Evolutionary conservation across 2,888 invertebrate genomes (phyloP).

Genomic region (Rambutsinella grinnellia): DNA sequence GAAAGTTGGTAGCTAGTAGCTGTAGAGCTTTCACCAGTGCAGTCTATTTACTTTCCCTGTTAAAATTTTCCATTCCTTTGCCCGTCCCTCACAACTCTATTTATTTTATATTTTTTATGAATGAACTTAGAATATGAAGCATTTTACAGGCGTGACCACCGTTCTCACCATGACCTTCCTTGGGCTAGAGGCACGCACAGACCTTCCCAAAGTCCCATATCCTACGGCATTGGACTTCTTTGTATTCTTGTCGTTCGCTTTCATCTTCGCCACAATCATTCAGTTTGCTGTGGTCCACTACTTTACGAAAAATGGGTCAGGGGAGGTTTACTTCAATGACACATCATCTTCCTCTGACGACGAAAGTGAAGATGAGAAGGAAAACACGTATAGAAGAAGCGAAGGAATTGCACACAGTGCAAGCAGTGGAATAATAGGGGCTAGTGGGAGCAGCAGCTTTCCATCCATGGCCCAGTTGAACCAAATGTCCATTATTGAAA

Average conservation of each 20-base stretch:
- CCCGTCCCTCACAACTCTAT: no score
- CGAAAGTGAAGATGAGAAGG: constrained; percentile 62
- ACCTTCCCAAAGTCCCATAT: constrained; percentile 87
- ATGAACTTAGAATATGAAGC: no score
- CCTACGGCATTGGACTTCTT: constrained; percentile 89
- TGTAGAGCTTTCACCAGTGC: no score
- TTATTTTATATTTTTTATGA: no score
- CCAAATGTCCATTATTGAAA: constrained; percentile 26
- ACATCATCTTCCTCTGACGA: constrained; percentile 75
- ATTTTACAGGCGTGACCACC: constrained; percentile 84
- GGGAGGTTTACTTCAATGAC: constrained; percentile 81
- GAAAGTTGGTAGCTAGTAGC: no score
- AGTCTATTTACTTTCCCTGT: no score
- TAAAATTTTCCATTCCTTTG: no score
- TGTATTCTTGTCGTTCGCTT: constrained; percentile 84
- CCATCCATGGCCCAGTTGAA: constrained; percentile 4
- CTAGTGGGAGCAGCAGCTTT: constrained; percentile 15
- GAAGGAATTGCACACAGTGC: background rate
- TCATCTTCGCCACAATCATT: constrained; percentile 85
- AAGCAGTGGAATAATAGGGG: background rate
- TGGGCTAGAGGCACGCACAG: constrained; percentile 83
- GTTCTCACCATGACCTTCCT: constrained; percentile 88
- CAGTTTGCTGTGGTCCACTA: constrained; percentile 87
- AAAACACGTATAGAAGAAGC: constrained; percentile 5
- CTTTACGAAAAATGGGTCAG: constrained; percentile 86